Percentiles rank a stretch among this genome's conserved stretches.
These are phyloP conservation scores for Platycercus adscitus DNA, from an alignment of 2,113 vertebrate genomes.

Conservation along the genomic window DNA sequence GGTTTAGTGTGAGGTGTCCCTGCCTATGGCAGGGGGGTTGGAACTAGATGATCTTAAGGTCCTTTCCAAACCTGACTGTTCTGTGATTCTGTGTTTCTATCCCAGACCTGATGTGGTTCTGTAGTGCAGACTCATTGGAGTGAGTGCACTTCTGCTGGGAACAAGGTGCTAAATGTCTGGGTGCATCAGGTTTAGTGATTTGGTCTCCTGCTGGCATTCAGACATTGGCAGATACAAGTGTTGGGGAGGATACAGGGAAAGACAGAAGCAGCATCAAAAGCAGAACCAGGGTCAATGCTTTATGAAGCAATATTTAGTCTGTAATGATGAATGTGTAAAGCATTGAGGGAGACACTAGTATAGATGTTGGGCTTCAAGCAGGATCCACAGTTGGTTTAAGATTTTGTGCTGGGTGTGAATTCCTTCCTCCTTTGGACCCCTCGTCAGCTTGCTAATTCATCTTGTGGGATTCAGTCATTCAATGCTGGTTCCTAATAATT, in stretches of 20 bases:
- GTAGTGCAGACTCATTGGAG: neutral
- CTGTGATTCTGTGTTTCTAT: neutral
- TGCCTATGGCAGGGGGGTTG: no score
- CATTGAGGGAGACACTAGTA: neutral
- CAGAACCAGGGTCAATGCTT: neutral
- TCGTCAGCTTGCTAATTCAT: neutral
- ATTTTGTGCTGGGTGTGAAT: neutral
- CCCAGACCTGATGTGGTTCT: neutral
- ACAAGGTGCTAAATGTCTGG: neutral
- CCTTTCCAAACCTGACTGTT: no score
- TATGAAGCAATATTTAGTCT: fast-evolving
- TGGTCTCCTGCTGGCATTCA: neutral
- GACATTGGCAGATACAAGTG: neutral
- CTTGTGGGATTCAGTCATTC: neutral
- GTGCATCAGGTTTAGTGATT: neutral
- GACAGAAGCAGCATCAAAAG: neutral
- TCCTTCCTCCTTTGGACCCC: neutral
- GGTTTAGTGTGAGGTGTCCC: no score
- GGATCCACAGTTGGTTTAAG: neutral
- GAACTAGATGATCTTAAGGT: no score
- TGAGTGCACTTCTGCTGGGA: neutral
- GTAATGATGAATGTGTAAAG: neutral
- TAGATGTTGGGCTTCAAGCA: neutral
- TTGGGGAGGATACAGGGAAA: neutral
- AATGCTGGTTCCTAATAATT: neutral